These are phyloP conservation scores for Aleiodes sp. DNA, from an alignment of 1,140 invertebrate species.

Conservation along the genomic window DNA sequence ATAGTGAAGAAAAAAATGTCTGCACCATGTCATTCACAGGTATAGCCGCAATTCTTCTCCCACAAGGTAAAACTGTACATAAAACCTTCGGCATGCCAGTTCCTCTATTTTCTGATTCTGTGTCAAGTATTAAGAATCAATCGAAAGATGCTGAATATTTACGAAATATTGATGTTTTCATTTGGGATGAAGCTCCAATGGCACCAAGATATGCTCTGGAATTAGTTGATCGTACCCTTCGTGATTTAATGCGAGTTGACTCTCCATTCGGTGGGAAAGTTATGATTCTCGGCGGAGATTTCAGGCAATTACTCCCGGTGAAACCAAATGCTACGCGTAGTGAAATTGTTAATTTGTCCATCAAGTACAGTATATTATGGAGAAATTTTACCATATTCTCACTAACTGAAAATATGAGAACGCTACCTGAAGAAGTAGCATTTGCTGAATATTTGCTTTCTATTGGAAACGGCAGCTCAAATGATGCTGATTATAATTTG, in stretches of 20 bases:
- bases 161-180: slow-evolving; percentile 40
- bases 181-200: slow-evolving; percentile 50
- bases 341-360: slow-evolving; percentile 32
- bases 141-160: slow-evolving; percentile 27
- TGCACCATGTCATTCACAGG: slow-evolving; percentile 39
- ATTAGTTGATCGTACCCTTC: slow-evolving; percentile 39
- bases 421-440: slow-evolving; percentile 27
- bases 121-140: slow-evolving; percentile 48
- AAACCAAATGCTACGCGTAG: slow-evolving; percentile 25
- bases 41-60: slow-evolving; percentile 41
- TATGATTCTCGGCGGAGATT: too few species aligned
- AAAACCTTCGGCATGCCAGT: slow-evolving; percentile 40
- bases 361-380: slow-evolving; percentile 36
- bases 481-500: slow-evolving; percentile 23
- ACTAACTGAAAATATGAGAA: slow-evolving; percentile 28
- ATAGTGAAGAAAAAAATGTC: slow-evolving; percentile 29
- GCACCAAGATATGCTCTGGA: slow-evolving; percentile 39
- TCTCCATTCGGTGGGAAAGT: slow-evolving; percentile 47
- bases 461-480: slow-evolving; percentile 29
- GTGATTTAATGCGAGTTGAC: slow-evolving; percentile 37
- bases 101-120: slow-evolving; percentile 29
- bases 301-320: slow-evolving; percentile 35
- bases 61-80: slow-evolving; percentile 38
- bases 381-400: slow-evolving; percentile 27
- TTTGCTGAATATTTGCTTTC: slow-evolving; percentile 33